Evolutionary conservation across 1,140 invertebrate species (phyloP).

Genomic region (Bombus huntii): DNA sequence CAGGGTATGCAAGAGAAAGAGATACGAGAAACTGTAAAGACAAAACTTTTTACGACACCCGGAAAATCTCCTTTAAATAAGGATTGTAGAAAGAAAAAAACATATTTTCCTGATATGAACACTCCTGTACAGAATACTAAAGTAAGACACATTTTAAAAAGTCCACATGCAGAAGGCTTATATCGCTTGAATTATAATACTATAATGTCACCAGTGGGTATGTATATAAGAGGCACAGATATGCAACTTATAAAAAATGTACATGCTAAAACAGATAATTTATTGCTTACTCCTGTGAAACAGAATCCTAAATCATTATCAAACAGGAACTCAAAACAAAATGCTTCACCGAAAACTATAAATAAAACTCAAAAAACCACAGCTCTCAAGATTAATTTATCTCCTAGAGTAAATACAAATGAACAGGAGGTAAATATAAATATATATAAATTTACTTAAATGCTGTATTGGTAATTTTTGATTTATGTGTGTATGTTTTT

Average conservation of each 20-base stretch:
- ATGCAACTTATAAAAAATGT: conserved; percentile 59
- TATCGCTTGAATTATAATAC: conserved; percentile 49
- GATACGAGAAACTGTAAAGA: not conserved
- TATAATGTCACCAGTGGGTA: conserved; percentile 58
- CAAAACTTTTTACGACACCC: conserved; percentile 59
- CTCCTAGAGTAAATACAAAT: conserved; percentile 17
- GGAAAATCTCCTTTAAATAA: conserved; percentile 38
- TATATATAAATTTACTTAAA: not conserved
- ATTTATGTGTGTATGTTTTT: not conserved
- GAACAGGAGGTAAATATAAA: conserved; percentile 33
- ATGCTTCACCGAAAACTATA: not conserved
- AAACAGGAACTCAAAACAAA: conserved; percentile 6
- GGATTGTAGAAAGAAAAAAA: conserved; percentile 41
- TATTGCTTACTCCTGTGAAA: conserved; percentile 20
- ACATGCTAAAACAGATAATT: conserved; percentile 39
- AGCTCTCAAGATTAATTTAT: conserved; percentile 19
- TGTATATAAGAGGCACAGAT: conserved; percentile 64
- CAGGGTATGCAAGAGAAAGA: not conserved
- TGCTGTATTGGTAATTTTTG: no score
- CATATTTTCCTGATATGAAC: conserved; percentile 50
- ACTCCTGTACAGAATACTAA: not conserved
- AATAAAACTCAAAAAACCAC: not conserved
- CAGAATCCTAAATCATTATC: not conserved
- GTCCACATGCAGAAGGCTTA: conserved; percentile 22
- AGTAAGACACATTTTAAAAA: conserved; percentile 28